Conservation (phyloP, 2,888 invertebrate genomes). For the Melanostoma mellinum region DNA sequence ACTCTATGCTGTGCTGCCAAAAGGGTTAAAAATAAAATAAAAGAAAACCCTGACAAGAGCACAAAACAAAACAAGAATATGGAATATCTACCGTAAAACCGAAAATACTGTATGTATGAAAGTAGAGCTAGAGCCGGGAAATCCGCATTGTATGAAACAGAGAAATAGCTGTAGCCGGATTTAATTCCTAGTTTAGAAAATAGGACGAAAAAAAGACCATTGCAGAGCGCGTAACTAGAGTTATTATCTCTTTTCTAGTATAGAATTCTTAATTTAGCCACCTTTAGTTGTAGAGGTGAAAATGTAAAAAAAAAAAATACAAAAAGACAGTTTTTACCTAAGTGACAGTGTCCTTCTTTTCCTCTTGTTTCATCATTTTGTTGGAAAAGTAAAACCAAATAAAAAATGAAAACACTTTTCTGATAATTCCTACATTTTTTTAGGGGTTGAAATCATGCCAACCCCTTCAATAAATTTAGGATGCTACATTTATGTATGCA, state of each 20-base stretch:
- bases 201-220: too few relatives aligned
- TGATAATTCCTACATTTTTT: conserved; percentile 10
- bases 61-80: not conserved
- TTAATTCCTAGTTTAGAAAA: too few relatives aligned
- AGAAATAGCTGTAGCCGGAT: too few relatives aligned
- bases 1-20: conserved; percentile 11
- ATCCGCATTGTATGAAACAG: too few relatives aligned
- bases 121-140: too few relatives aligned
- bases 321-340: conserved; percentile 20
- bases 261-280: conserved; percentile 42
- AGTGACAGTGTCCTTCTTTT: conserved; percentile 4
- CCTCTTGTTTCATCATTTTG: conserved; percentile 15
- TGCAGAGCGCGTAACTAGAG: conserved; percentile 1
- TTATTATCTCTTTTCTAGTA: conserved; percentile 12
- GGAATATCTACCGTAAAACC: too few relatives aligned
- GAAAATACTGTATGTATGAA: too few relatives aligned
- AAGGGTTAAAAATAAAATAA: conserved; percentile 25
- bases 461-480: conserved; percentile 13
- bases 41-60: conserved; percentile 15
- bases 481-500: conserved; percentile 23
- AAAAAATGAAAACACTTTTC: too few relatives aligned
- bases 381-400: not conserved
- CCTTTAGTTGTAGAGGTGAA: conserved; percentile 56
- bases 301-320: conserved; percentile 38
- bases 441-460: conserved; percentile 39